phyloP scores from a whole-genome alignment of 2,888 invertebrate species.

The Galerucella nymphaeae region DNA sequence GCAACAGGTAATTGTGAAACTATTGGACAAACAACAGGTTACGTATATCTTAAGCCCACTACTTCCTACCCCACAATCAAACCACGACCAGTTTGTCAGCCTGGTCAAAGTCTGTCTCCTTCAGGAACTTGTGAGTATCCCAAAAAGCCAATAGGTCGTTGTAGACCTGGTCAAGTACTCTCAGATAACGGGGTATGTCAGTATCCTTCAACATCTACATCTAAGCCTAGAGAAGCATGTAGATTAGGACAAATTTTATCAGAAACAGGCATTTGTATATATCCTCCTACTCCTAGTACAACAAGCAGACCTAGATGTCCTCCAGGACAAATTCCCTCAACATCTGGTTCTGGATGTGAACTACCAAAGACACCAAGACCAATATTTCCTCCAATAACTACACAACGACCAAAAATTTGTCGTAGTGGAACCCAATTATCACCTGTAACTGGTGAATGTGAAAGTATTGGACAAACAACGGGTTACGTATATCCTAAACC shows the following conservation, averaged over 20 bases:
- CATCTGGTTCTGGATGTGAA: slow-evolving; percentile 40
- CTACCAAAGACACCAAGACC: slow-evolving; percentile 35
- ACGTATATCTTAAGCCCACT: slow-evolving; percentile 28
- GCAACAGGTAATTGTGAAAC: slow-evolving; percentile 24
- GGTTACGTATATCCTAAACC: slow-evolving; percentile 42
- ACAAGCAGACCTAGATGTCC: slow-evolving; percentile 7
- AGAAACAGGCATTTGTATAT: slow-evolving; percentile 43
- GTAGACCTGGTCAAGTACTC: slow-evolving; percentile 54
- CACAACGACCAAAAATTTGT: slow-evolving; percentile 11
- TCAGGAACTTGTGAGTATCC: slow-evolving; percentile 37
- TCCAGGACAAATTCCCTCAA: slow-evolving; percentile 41
- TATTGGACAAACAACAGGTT: slow-evolving; percentile 35
- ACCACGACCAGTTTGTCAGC: slow-evolving; percentile 35
- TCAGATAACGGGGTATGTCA: slow-evolving; percentile 36
- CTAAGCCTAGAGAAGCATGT: slow-evolving; percentile 53
- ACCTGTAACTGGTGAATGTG: slow-evolving; percentile 28
- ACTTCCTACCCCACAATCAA: slow-evolving; percentile 58
- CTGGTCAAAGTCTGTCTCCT: slow-evolving; percentile 37
- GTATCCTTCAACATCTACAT: slow-evolving; percentile 27
- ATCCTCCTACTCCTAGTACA: slow-evolving; percentile 31
- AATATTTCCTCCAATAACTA: background rate
- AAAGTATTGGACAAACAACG: slow-evolving; percentile 14
- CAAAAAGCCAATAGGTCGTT: slow-evolving; percentile 54
- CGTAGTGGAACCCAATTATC: slow-evolving; percentile 36
- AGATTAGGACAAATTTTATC: slow-evolving; percentile 41